Conservation (phyloP, 2,888 invertebrate species). For the Arenicola marina region DNA sequence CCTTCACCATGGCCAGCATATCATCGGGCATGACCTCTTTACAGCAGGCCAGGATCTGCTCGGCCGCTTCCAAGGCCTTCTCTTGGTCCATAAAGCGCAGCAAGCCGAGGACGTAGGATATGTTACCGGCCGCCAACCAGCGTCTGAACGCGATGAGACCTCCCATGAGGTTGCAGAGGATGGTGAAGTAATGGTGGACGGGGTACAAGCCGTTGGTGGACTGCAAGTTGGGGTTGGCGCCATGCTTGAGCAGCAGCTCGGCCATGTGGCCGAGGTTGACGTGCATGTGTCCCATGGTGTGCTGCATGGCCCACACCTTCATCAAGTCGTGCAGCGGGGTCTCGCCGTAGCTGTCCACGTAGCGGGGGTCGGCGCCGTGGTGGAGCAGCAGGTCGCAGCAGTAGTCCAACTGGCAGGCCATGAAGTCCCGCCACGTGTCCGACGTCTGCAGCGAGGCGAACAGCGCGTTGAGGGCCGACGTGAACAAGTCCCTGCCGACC, state of each 20-base stretch:
- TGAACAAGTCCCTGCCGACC: slow-evolving; percentile 43
- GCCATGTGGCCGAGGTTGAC: slow-evolving; percentile 34
- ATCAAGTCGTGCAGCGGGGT: slow-evolving; percentile 25
- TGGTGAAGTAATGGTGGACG: slow-evolving; percentile 25
- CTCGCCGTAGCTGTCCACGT: slow-evolving; percentile 35
- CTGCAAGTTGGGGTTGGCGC: slow-evolving; percentile 37
- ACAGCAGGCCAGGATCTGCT: slow-evolving; percentile 1
- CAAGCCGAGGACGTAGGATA: slow-evolving; percentile 14
- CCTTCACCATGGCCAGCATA: slow-evolving; percentile 8
- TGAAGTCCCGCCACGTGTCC: slow-evolving; percentile 22
- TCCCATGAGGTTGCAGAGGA: slow-evolving; percentile 25
- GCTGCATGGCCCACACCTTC: slow-evolving; percentile 40
- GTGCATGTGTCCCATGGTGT: slow-evolving; percentile 36
- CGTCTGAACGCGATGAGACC: slow-evolving; percentile 22
- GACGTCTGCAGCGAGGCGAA: slow-evolving; percentile 37
- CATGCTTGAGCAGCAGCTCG: slow-evolving; percentile 41
- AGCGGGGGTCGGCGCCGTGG: slow-evolving; percentile 40
- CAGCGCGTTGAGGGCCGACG: slow-evolving; percentile 47
- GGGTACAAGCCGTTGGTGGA: slow-evolving; percentile 15
- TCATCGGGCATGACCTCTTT: slow-evolving; percentile 9
- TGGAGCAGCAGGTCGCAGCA: slow-evolving; percentile 35
- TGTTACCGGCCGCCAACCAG: slow-evolving; percentile 15
- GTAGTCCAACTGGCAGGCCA: slow-evolving; percentile 12
- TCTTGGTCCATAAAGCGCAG: slow-evolving; percentile 21
- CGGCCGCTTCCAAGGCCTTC: slow-evolving; percentile 6